A percentile compares a stretch with the other conserved stretches of the same genome.
Conservation (phyloP, 2,113 vertebrate species). For the Dasyurus viverrinus region DNA sequence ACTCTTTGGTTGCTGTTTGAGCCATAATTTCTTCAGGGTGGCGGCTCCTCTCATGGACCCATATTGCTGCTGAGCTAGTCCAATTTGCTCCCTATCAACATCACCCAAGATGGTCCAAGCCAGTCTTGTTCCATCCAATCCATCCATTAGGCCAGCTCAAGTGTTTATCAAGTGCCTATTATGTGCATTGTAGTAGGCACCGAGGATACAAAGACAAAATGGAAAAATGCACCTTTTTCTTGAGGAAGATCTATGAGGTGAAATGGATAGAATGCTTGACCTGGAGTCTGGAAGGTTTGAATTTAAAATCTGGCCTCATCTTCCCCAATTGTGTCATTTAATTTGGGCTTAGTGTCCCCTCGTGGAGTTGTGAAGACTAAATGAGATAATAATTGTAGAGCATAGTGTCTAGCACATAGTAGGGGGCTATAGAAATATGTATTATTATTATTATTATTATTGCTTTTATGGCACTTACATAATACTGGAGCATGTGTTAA, state of each 20-base stretch:
- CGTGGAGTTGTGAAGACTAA: not conserved
- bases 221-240: not conserved
- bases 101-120: not conserved
- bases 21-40: not conserved
- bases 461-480: not conserved
- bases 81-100: not conserved
- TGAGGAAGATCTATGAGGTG: not conserved
- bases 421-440: not conserved
- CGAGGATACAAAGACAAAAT: not conserved
- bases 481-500: not conserved
- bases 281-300: not conserved
- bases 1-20: not conserved
- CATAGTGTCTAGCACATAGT: not conserved
- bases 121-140: not conserved
- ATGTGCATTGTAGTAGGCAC: not conserved
- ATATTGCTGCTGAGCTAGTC: not conserved
- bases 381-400: not conserved
- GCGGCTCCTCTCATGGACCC: not conserved
- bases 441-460: too few relatives aligned
- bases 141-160: not conserved
- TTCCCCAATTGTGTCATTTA: not conserved
- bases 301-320: not conserved
- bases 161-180: not conserved
- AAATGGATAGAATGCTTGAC: not conserved
- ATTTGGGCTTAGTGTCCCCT: not conserved